Base-by-base conservation (phyloP, 2,888 invertebrate genomes). In the Sminthurides aquaticus region DNA sequence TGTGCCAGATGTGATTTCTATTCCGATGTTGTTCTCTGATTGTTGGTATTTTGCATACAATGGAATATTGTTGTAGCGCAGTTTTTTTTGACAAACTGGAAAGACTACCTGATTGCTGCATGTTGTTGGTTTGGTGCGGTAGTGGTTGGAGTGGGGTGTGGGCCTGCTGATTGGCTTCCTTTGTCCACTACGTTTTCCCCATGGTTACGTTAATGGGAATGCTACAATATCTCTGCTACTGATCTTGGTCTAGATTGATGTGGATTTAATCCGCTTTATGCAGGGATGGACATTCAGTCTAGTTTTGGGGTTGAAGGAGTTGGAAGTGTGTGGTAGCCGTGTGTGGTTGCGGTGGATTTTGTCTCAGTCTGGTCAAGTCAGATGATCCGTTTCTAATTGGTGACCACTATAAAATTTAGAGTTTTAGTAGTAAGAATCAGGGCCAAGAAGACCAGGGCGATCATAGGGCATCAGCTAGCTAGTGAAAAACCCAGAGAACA, bases 21-120 rank as follows among this genome's bases (percentile, higher is more conserved):
- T n/a, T n/a, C n/a, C n/a, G n/a, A n/a, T n/a, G n/a, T n/a, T n/a
- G n/a, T n/a, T n/a, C n/a, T n/a, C n/a, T n/a, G n/a, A n/a, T n/a
- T n/a, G n/a, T n/a, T 34, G 20, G 52, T 52, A 22, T 52, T 52
- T 52, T 52, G 52, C 52, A 52, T 52, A 52, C 52, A 52, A 52
- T 52, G 52, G 52, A 22, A 52, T 52, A 52, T 52, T 52, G 52
- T 52, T 22, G 22, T 43, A 43, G 8, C 11, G 43, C 18, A 18
- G 43, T 52, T 15, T 52, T 52, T 52, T 52, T 52, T 52, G 52
- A 52, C 22, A 22, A 52, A 52, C 52, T 52, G 52, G 52, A 52
- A 52, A 52, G 52, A 52, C 52, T 52, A 52, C 52, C 52, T 52
- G 52, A 52, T 52, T 52, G 43, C 18, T 43, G 52, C 43, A 34